These are phyloP conservation scores for Rugalucina vietnamica DNA, from an alignment of 2,888 invertebrate species.

Conservation along the genomic window DNA sequence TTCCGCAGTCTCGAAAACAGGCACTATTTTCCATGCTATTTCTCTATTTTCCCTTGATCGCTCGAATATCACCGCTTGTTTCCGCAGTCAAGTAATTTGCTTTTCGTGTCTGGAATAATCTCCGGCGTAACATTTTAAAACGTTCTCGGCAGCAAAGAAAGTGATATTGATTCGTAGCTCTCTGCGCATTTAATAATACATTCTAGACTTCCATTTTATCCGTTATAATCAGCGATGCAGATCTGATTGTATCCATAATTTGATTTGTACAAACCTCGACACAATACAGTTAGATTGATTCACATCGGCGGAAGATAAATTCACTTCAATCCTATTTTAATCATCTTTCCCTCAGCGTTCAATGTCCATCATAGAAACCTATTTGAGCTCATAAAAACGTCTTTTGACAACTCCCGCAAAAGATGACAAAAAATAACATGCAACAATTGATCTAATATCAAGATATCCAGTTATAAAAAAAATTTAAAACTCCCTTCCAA, in stretches of 20 bases:
- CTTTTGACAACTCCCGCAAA: not conserved
- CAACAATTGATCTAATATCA: too few species aligned
- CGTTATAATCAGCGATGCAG: slow-evolving; percentile 58
- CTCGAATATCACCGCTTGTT: not conserved
- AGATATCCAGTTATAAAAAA: too few species aligned
- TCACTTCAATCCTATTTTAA: slow-evolving; percentile 43
- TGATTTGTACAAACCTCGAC: slow-evolving; percentile 63
- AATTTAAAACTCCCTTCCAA: too few species aligned
- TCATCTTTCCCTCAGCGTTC: slow-evolving; percentile 38
- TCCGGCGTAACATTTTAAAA: slow-evolving; percentile 10
- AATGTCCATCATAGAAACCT: slow-evolving; percentile 9
- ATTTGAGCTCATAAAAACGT: slow-evolving; percentile 7
- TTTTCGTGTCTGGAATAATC: slow-evolving; percentile 10
- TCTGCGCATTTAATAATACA: slow-evolving; percentile 63
- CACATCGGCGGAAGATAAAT: slow-evolving; percentile 57
- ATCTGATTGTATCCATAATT: slow-evolving; percentile 64
- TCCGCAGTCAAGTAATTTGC: slow-evolving; percentile 14
- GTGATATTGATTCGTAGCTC: slow-evolving; percentile 5
- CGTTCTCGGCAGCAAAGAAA: slow-evolving; percentile 8
- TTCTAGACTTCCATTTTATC: slow-evolving; percentile 65
- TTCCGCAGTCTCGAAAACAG: too few species aligned
- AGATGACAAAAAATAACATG: not conserved
- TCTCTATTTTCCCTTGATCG: not conserved
- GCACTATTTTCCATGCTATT: not conserved
- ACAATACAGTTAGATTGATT: slow-evolving; percentile 60